Base-by-base conservation (phyloP, 2,113 vertebrate genomes). In the Gulo gulo region DNA sequence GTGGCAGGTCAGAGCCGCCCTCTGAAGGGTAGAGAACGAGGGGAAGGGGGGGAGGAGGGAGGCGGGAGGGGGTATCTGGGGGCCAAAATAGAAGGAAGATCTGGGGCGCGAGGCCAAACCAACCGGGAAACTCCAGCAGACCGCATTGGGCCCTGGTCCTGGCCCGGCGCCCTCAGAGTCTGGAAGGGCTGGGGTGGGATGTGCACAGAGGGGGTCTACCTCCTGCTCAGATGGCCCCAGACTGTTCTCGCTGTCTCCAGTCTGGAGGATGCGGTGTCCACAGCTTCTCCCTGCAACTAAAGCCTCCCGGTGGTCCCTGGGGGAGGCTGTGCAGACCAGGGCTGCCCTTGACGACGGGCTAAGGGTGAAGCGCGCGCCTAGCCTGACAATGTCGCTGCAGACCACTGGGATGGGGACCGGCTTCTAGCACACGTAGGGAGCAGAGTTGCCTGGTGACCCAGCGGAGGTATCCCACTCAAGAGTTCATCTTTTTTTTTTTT, bases 401-500 rank as follows among this genome's bases (percentile, higher is more conserved):
- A 61, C 34, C 34, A 4, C 31, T 0, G 0, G 18, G 36, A 10
- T 5, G 31, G 18, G 7, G 16, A 2, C 7, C 2, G 0, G 42
- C 34, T 42, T 10, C 2, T 9, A 10, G 11, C 74, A 21, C 11
- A 0, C 29, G 20, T 18, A 1, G 24, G 73, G 78, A n/a, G 29
- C 23, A 10, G 7, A 26, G 59, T 20, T 65, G 1, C 11, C 42
- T 74, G 26, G 65, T 26, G 7, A 0, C 29, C 57, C n/a, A 5
- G 11, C 1, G 21, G 73, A n/a, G 55, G 15, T 2, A 0, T 57
- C 84, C 55, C 29, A 0, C 6, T 1, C 14, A 3, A 1, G 34
- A 1, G 7, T 29, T 57, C 36, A 29, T 65, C 6, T 7, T 34
- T 13, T 29, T 34, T 65, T 67, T 69, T n/a, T 69, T n/a, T 39